phyloP scores from a whole-genome alignment of 2,888 invertebrate genomes.

The Hyposoter didymator region DNA sequence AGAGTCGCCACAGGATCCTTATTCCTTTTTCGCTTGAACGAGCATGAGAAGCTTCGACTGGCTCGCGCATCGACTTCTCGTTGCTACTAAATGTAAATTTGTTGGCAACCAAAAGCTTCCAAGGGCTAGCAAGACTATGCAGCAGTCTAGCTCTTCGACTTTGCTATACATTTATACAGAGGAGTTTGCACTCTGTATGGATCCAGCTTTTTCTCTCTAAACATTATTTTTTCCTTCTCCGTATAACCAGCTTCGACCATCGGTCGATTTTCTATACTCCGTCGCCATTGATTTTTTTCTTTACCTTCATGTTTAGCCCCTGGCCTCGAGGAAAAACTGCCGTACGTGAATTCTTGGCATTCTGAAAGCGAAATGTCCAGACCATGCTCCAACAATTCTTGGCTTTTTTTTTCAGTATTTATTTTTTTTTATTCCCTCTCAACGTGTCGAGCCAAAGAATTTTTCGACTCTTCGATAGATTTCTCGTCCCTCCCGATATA shows the following conservation, averaged over 20 bases:
- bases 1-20: constrained; percentile 65
- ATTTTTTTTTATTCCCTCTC: constrained; percentile 27
- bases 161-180: background rate
- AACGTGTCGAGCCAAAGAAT: constrained; percentile 43
- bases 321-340: constrained; percentile 40
- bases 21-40: constrained; percentile 45
- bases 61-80: constrained; percentile 59
- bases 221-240: constrained; percentile 7
- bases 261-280: constrained; percentile 51
- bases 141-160: constrained; percentile 4
- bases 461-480: constrained; percentile 56
- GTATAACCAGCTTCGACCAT: constrained; percentile 28
- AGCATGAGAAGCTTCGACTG: constrained; percentile 41
- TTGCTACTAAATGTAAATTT: constrained; percentile 77
- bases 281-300: constrained; percentile 19
- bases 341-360: constrained; percentile 62
- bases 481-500: constrained; percentile 10
- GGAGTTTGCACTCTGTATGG: background rate
- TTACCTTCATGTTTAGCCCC: constrained; percentile 26
- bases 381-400: constrained; percentile 44
- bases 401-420: constrained; percentile 11
- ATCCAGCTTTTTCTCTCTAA: constrained; percentile 32
- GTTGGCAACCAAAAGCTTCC: constrained; percentile 71
- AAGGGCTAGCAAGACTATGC: constrained; percentile 44
- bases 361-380: constrained; percentile 42